Conservation (phyloP, 2,888 invertebrate species). For the Eledona agricola region DNA sequence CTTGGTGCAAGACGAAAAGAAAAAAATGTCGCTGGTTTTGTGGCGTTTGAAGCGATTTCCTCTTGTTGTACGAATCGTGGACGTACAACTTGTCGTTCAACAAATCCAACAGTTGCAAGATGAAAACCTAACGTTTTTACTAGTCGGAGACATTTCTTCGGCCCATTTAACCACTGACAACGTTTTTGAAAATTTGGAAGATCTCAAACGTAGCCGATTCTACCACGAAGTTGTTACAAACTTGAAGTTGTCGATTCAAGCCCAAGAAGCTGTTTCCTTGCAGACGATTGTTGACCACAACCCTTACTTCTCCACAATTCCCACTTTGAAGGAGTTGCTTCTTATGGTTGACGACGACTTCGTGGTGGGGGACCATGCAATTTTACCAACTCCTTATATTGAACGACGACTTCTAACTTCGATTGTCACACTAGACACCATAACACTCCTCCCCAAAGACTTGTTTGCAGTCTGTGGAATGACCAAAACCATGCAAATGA, state of each 20-base stretch:
- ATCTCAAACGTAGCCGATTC: slow-evolving; percentile 1
- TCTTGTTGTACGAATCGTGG: slow-evolving; percentile 4
- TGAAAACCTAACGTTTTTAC: slow-evolving; percentile 9
- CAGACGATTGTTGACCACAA: neutral
- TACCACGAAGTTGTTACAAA: neutral
- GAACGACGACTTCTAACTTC: neutral
- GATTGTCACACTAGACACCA: neutral
- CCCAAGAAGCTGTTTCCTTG: neutral
- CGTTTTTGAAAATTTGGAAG: slow-evolving; percentile 6
- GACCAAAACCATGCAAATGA: neutral
- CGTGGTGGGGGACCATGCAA: slow-evolving; percentile 1
- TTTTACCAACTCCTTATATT: slow-evolving; percentile 15
- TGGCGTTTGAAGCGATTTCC: slow-evolving; percentile 14
- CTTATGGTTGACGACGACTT: slow-evolving; percentile 6
- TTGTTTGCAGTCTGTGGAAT: slow-evolving; percentile 4
- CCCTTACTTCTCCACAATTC: slow-evolving; percentile 2
- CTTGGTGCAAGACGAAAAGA: neutral
- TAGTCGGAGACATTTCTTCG: slow-evolving; percentile 2
- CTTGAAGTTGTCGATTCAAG: slow-evolving; percentile 20
- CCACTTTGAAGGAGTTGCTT: slow-evolving; percentile 3
- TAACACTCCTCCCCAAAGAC: slow-evolving; percentile 11
- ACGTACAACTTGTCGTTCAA: slow-evolving; percentile 1
- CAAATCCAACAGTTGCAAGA: slow-evolving; percentile 3
- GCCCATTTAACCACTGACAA: neutral
- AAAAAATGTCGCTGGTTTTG: slow-evolving; percentile 5